Conservation (phyloP, 2,888 invertebrate species). For the Xanthia icteritia region DNA sequence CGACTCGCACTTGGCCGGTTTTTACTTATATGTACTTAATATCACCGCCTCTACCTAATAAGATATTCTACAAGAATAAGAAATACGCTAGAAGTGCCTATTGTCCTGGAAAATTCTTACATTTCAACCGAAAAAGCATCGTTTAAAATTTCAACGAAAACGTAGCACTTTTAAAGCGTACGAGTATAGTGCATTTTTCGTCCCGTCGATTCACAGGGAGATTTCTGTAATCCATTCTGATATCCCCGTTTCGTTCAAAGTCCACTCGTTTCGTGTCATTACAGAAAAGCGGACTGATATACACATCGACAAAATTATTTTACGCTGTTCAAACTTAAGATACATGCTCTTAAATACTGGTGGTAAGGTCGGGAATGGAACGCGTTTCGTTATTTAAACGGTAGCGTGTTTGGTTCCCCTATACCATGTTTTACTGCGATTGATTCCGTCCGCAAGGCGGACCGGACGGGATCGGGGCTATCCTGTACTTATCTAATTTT, state of each 20-base stretch:
- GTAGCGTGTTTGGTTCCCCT: constrained; percentile 68
- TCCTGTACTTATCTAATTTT: constrained; percentile 90
- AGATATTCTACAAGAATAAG: no score
- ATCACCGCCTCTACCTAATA: no score
- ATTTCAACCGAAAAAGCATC: constrained; percentile 43
- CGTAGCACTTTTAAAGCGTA: constrained; percentile 58
- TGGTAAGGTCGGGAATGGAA: constrained; percentile 72
- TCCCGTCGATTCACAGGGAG: constrained; percentile 73
- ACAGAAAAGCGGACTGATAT: constrained; percentile 85
- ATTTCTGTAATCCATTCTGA: constrained; percentile 83
- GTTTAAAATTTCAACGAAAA: constrained; percentile 57
- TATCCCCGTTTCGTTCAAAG: constrained; percentile 85
- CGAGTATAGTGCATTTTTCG: constrained; percentile 71
- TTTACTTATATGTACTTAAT: no score
- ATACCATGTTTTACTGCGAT: constrained; percentile 89
- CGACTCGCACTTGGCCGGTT: no score
- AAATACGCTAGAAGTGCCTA: neutral
- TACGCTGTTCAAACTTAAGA: constrained; percentile 28
- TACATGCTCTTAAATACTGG: constrained; percentile 44
- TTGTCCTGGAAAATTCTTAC: constrained; percentile 13
- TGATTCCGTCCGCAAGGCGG: constrained; percentile 88
- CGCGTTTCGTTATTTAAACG: constrained; percentile 48
- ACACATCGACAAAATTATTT: constrained; percentile 73
- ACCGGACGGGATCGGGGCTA: constrained; percentile 81
- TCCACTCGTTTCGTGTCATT: constrained; percentile 86